Conservation (phyloP, 2,888 invertebrate species). For the Eupithecia insigniata region DNA sequence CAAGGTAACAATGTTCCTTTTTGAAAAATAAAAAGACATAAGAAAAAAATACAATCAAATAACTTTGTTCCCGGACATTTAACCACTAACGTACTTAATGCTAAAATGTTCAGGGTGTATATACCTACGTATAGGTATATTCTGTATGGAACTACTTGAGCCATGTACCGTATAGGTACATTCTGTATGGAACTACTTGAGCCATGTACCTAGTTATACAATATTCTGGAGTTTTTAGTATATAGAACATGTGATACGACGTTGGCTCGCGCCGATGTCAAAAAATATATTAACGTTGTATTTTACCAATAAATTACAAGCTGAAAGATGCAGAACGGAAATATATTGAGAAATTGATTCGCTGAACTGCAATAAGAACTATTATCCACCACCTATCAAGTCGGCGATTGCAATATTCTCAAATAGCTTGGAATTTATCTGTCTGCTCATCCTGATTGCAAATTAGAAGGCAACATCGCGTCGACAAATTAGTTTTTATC, state of each 20-base stretch:
- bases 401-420: conserved; percentile 27
- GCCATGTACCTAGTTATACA: too few relatives aligned
- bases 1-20: background rate
- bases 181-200: too few relatives aligned
- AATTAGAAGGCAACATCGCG: conserved; percentile 15
- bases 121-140: too few relatives aligned
- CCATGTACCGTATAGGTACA: too few relatives aligned
- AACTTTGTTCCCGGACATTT: too few relatives aligned
- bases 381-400: conserved; percentile 12
- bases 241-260: background rate
- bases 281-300: background rate
- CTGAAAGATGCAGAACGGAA: background rate
- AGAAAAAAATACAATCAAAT: too few relatives aligned
- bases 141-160: too few relatives aligned
- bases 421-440: conserved; percentile 27
- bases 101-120: too few relatives aligned
- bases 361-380: conserved; percentile 2
- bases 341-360: conserved; percentile 9
- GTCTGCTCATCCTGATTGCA: conserved; percentile 21
- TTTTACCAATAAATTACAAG: background rate
- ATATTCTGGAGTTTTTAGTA: too few relatives aligned
- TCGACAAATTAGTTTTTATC: conserved; percentile 15
- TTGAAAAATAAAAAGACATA: too few relatives aligned
- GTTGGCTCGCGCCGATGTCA: background rate
- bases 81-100: too few relatives aligned